A percentile compares a stretch with the other conserved stretches of the same genome.
Evolutionary conservation across 1,140 invertebrate genomes (phyloP).

Genomic region (Leguminivora glycinivorella): DNA sequence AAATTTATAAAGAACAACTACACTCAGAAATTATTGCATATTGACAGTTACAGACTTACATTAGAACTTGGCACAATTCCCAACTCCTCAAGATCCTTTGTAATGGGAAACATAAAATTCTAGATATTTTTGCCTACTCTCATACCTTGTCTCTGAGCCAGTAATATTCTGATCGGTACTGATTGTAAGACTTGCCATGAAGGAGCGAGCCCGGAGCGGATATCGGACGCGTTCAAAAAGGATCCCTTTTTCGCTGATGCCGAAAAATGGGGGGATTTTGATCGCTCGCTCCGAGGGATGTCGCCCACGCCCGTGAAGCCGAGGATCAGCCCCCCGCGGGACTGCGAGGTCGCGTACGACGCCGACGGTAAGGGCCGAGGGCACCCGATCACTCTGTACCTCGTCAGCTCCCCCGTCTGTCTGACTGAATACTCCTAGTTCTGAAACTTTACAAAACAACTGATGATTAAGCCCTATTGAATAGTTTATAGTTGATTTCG

Average conservation of each 20-base stretch:
- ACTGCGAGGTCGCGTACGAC: conserved; percentile 84
- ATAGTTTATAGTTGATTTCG: conserved; percentile 33
- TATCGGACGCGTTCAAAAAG: conserved; percentile 72
- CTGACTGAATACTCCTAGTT: conserved; percentile 19
- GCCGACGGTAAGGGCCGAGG: conserved; percentile 82
- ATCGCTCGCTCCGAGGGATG: conserved; percentile 77
- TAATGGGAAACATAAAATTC: neutral
- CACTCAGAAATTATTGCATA: neutral
- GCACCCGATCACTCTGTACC: conserved; percentile 52
- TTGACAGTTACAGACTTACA: neutral
- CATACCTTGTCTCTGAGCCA: conserved; percentile 15
- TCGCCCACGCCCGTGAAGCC: conserved; percentile 84
- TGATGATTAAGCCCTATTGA: neutral
- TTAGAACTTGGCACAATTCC: neutral
- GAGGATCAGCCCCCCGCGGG: conserved; percentile 82
- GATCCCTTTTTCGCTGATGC: conserved; percentile 77
- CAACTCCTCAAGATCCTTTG: neutral
- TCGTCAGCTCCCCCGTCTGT: conserved; percentile 55
- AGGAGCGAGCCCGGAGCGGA: conserved; percentile 68
- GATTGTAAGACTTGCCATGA: conserved; percentile 71
- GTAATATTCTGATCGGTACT: conserved; percentile 50
- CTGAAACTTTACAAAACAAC: neutral
- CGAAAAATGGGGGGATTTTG: conserved; percentile 76
- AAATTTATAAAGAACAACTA: conserved; percentile 15
- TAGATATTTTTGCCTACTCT: neutral